Evolutionary conservation across 2,888 invertebrate species (phyloP).

Genomic region (Ormyrus labotus): DNA sequence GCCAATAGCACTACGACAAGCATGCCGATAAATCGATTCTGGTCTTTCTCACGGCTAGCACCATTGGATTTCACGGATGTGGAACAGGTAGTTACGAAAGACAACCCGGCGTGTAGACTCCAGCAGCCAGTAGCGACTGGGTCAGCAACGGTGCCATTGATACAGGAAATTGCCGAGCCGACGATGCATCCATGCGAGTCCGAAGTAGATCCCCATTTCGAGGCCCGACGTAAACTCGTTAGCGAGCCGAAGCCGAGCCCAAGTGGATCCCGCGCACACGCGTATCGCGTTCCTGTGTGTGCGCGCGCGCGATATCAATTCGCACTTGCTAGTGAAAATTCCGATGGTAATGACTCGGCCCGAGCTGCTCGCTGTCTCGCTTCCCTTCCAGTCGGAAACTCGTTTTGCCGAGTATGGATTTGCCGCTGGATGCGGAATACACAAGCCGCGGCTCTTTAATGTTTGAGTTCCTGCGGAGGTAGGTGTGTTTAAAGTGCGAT

Average conservation of each 20-base stretch:
- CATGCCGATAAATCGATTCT: neutral
- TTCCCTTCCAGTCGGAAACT: neutral
- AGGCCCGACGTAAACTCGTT: neutral
- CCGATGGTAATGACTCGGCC: constrained; percentile 13
- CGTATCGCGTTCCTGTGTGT: constrained; percentile 12
- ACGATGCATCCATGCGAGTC: constrained; percentile 51
- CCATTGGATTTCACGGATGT: constrained; percentile 25
- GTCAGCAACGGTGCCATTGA: constrained; percentile 53
- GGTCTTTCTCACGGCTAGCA: neutral
- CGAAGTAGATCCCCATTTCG: neutral
- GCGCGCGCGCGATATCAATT: constrained; percentile 25
- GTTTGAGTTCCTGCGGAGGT: neutral
- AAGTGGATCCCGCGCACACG: constrained; percentile 31
- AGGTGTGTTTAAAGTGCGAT: neutral
- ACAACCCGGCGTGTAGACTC: neutral
- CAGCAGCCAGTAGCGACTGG: constrained; percentile 2
- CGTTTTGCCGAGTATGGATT: constrained; percentile 4
- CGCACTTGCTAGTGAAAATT: constrained; percentile 17
- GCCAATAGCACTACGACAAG: neutral
- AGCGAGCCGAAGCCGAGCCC: constrained; percentile 5
- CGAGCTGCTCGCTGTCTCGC: neutral
- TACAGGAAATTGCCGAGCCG: constrained; percentile 55
- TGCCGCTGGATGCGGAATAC: neutral
- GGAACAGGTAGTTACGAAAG: constrained; percentile 52
- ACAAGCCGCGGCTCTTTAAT: neutral